Conservation (phyloP, 2,113 vertebrate genomes). For the Prolemur simus region DNA sequence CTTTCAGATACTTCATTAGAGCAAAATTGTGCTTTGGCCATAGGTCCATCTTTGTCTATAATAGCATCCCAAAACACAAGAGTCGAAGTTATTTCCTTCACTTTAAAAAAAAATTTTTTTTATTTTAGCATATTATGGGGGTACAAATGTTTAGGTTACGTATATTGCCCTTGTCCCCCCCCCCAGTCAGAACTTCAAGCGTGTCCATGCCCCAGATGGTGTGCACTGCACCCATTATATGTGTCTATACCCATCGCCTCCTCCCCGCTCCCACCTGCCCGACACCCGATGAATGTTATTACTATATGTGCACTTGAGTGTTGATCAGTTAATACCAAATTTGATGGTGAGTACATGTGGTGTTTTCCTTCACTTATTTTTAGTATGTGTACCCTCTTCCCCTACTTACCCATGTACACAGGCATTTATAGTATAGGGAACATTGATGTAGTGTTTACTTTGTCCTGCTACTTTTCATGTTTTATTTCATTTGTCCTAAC, state of each 20-base stretch:
- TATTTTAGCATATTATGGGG: too few species aligned
- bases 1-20: not conserved
- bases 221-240: too few species aligned
- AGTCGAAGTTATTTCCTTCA: not conserved
- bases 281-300: too few species aligned
- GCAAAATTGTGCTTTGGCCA: not conserved
- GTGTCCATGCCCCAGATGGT: too few species aligned
- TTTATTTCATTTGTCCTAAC: slow-evolving; percentile 10
- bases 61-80: not conserved
- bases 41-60: not conserved
- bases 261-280: too few species aligned
- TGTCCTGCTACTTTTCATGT: not conserved
- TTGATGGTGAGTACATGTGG: too few species aligned
- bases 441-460: not conserved
- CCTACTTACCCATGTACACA: not conserved
- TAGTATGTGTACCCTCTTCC: not conserved
- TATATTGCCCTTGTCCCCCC: too few species aligned
- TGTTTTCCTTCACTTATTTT: not conserved
- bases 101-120: not conserved
- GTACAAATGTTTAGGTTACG: too few species aligned
- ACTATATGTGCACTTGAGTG: too few species aligned
- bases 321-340: too few species aligned
- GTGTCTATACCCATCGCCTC: too few species aligned
- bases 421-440: not conserved
- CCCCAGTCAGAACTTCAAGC: too few species aligned